These are phyloP conservation scores for Heliocidaris tuberculata DNA, from an alignment of 35 echinoderm and acorn worm genomes.

Conservation along the genomic window DNA sequence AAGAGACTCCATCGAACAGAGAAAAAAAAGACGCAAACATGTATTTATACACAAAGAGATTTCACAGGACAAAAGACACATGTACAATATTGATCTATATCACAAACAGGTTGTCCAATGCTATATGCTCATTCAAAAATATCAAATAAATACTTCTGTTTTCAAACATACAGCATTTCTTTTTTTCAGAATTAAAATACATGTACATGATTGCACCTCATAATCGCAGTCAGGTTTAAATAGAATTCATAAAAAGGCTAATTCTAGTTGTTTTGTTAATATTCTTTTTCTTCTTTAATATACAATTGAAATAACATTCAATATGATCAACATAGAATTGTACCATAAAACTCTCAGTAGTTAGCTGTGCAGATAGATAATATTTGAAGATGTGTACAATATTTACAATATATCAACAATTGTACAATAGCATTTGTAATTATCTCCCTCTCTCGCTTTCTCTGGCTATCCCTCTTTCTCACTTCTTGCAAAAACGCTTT, in stretches of 20 bases:
- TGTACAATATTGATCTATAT: background rate
- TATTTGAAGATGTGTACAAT: slow-evolving; percentile 5
- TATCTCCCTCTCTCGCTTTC: background rate
- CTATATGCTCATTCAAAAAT: background rate
- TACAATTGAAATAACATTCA: background rate
- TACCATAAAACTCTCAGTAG: background rate
- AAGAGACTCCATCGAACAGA: background rate
- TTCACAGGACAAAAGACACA: background rate
- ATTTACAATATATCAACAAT: slow-evolving; percentile 6
- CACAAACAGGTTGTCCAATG: background rate
- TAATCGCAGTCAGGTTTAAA: background rate
- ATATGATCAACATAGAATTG: background rate
- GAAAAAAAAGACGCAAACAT: background rate
- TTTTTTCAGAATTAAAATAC: background rate
- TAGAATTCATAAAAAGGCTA: slow-evolving; percentile 4
- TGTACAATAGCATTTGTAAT: background rate
- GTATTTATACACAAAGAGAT: background rate
- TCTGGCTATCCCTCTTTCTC: background rate
- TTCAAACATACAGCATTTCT: background rate
- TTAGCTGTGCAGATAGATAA: background rate
- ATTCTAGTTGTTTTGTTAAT: background rate
- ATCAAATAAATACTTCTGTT: background rate
- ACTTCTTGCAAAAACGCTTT: background rate
- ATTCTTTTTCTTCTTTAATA: background rate
- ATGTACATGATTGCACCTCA: background rate